These are phyloP conservation scores for Cyanoderma ruficeps DNA, from an alignment of 2,113 vertebrate genomes.

Conservation along the genomic window DNA sequence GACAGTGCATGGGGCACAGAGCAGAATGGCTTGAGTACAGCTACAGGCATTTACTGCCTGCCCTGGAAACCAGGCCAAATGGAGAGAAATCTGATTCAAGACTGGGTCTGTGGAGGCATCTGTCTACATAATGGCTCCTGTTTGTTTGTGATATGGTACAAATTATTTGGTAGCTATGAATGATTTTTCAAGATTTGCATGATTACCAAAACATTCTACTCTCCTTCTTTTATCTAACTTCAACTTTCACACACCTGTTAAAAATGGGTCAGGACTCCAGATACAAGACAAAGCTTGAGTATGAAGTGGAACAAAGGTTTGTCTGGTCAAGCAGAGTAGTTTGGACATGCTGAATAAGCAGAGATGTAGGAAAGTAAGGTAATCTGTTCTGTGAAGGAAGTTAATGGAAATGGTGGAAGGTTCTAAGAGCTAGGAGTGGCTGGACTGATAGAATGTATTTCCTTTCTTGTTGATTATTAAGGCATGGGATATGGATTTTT, in stretches of 20 bases:
- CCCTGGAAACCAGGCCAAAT: neutral
- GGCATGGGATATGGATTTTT: neutral
- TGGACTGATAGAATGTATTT: neutral
- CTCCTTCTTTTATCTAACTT: neutral
- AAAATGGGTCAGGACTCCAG: neutral
- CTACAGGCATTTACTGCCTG: accelerated
- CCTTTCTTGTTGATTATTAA: neutral
- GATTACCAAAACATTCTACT: neutral
- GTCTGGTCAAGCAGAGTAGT: neutral
- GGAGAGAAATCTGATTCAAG: neutral
- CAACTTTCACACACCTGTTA: neutral
- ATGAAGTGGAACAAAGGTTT: neutral
- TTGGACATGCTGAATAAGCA: neutral
- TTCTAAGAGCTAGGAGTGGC: neutral
- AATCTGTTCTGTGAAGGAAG: neutral
- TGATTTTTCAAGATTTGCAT: neutral
- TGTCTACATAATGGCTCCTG: neutral
- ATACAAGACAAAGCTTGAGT: neutral
- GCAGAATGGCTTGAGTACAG: neutral
- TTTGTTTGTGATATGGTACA: neutral
- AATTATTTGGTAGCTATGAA: neutral
- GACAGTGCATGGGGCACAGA: neutral
- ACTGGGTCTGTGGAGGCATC: neutral
- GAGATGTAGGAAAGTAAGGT: neutral
- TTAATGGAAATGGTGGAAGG: neutral